These are phyloP conservation scores for Ailuropoda melanoleuca DNA, from an alignment of 2,113 vertebrate genomes.

Conservation along the genomic window DNA sequence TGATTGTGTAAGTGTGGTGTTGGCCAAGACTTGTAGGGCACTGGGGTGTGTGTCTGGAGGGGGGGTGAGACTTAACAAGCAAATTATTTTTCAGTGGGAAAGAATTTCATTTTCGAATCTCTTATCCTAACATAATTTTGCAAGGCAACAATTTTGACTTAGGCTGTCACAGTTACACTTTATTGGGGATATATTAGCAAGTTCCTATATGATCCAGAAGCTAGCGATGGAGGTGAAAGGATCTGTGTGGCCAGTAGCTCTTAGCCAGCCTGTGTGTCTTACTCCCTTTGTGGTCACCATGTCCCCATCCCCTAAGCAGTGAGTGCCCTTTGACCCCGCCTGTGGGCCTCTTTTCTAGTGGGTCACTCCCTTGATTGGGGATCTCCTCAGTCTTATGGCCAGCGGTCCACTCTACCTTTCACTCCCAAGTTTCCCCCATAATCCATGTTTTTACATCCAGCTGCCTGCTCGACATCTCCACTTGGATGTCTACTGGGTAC, in stretches of 20 bases:
- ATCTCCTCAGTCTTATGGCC: not conserved
- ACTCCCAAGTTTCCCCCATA: not conserved
- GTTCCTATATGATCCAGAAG: not conserved
- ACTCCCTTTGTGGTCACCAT: not conserved
- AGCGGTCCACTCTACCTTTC: not conserved
- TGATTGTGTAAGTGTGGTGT: not conserved
- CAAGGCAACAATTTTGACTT: not conserved
- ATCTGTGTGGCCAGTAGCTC: not conserved
- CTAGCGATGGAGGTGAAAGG: not conserved
- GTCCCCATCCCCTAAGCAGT: not conserved
- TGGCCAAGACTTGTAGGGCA: not conserved
- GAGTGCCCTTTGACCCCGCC: not conserved
- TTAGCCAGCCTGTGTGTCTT: not conserved
- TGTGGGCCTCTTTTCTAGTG: not conserved
- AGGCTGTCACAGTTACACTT: not conserved
- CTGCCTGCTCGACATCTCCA: not conserved
- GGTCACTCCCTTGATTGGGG: not conserved
- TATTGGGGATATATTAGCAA: not conserved
- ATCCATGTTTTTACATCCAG: not conserved
- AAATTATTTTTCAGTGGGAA: not conserved
- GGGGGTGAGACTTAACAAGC: not conserved
- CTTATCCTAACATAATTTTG: not conserved
- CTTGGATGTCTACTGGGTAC: not conserved
- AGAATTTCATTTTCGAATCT: conserved; percentile 18
- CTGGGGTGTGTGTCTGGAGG: not conserved